Conservation (phyloP, 1,140 invertebrate genomes). For the Laupala kohalensis region DNA sequence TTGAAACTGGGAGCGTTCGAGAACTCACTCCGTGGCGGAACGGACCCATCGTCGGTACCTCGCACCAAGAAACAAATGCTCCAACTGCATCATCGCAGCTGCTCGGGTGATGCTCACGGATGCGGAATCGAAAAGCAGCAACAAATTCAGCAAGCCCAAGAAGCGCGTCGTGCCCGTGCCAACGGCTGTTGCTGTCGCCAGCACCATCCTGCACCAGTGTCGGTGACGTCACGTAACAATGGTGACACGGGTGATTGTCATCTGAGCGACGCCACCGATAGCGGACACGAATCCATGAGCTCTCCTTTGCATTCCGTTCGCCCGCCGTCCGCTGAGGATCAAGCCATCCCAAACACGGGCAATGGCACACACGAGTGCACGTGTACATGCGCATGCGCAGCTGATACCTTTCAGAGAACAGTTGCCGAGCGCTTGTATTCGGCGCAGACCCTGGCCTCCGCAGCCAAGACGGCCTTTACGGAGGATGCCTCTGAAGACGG, state of each 20-base stretch:
- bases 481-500: slow-evolving; percentile 24
- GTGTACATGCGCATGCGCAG: slow-evolving; percentile 19
- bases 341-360: slow-evolving; percentile 19
- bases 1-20: slow-evolving; percentile 34
- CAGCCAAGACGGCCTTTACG: slow-evolving; percentile 16
- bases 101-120: slow-evolving; percentile 55
- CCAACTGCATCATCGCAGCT: slow-evolving; percentile 38
- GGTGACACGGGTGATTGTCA: not conserved
- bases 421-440: slow-evolving; percentile 31
- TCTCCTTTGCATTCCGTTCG: slow-evolving; percentile 14
- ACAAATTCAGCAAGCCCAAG: not conserved
- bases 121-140: slow-evolving; percentile 37
- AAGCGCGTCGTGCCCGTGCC: not conserved
- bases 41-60: slow-evolving; percentile 11
- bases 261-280: slow-evolving; percentile 5
- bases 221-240: not conserved
- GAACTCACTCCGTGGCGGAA: slow-evolving; percentile 39
- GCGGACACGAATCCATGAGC: slow-evolving; percentile 15
- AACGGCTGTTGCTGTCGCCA: not conserved
- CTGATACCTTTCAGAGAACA: slow-evolving; percentile 2
- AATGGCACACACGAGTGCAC: slow-evolving; percentile 32
- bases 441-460: slow-evolving; percentile 39
- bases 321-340: not conserved
- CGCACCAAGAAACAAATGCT: slow-evolving; percentile 1
- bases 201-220: not conserved